Evolutionary conservation across 1,140 invertebrate genomes (phyloP), one percentile per base, ranked within the genome.

Genomic region (Drosophila takahashii): DNA sequence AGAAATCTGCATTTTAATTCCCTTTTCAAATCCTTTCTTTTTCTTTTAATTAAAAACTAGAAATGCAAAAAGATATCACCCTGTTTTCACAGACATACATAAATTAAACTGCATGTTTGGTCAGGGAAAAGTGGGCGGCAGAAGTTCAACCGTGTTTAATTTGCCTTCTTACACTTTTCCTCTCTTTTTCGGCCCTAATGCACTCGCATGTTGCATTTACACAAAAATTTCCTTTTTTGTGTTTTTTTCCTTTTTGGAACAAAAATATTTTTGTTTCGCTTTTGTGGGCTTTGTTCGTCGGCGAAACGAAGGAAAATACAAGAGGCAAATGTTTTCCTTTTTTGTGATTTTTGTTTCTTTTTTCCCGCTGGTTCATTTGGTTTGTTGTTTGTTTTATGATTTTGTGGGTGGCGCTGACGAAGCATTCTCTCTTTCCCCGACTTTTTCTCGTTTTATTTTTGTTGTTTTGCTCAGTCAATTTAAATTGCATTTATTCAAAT

Each of bases 401-500:
- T 65, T 42, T 75, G 48, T 60, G 61, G 60, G 54, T 29, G 70
- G 50, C 59, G 39, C 66, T 39, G 50, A 56, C 52, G 52, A 65
- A 65, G 47, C 57, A 22, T 47, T 60, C 53, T 58, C 59, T 48
- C 18, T 48, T 27, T 26, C 11, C 13, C 42, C 45, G 15, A 18
- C n/a, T n/a, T 52, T 66, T 52, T 50, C 59, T 29, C 36, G 22
- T 22, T 29, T 41, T 47, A 18, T 52, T 64, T 42, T 52, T 79
- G 50, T 67, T 47, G 53, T 32, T 27, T 42, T 52, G 71, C 34
- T 56, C 45, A 54, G 53, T 66, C 54, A 81, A 80, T 73, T 72
- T 77, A 72, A 72, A 81, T 77, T 81, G 79, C 79, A 81, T 81
- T 81, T 74, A 81, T 81, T 77, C 70, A 81, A 81, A 81, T 72